phyloP scores from a whole-genome alignment of 35 echinoderm and acorn worm genomes.

The Strongylocentrotus purpuratus region DNA sequence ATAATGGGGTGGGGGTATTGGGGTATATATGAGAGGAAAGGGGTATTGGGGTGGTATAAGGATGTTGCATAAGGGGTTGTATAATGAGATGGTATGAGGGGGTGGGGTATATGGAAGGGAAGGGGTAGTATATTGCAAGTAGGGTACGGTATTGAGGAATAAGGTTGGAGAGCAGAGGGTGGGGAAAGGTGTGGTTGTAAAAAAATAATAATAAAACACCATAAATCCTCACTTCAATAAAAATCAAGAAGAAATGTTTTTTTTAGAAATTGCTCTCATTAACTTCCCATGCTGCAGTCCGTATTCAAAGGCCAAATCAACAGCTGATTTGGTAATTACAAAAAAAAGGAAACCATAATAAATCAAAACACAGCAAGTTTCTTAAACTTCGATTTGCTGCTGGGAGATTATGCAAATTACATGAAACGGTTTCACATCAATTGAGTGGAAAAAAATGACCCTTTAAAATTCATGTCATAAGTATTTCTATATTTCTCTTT shows the following conservation, averaged over 20 bases:
- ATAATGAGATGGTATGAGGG: neutral
- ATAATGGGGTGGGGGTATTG: neutral
- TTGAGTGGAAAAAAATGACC: too few species aligned
- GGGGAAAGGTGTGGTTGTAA: neutral
- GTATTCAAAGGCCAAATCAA: too few species aligned
- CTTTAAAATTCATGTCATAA: too few species aligned
- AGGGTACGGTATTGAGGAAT: neutral
- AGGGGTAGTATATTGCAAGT: neutral
- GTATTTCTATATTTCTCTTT: too few species aligned
- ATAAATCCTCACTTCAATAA: slow-evolving; percentile 21
- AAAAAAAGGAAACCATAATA: neutral
- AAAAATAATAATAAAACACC: neutral
- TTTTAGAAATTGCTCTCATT: neutral
- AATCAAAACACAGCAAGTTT: neutral
- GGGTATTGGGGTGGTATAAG: neutral
- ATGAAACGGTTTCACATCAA: too few species aligned
- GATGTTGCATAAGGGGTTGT: neutral
- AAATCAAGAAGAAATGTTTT: neutral
- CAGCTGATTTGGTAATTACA: too few species aligned
- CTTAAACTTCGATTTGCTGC: neutral
- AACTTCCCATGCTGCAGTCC: too few species aligned
- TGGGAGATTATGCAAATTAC: too few species aligned
- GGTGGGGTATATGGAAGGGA: neutral
- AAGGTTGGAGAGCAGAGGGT: neutral
- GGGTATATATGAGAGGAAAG: neutral